Base-by-base conservation (phyloP, 2,797 vertebrate genomes). In the Tauraco hartlaubi region DNA sequence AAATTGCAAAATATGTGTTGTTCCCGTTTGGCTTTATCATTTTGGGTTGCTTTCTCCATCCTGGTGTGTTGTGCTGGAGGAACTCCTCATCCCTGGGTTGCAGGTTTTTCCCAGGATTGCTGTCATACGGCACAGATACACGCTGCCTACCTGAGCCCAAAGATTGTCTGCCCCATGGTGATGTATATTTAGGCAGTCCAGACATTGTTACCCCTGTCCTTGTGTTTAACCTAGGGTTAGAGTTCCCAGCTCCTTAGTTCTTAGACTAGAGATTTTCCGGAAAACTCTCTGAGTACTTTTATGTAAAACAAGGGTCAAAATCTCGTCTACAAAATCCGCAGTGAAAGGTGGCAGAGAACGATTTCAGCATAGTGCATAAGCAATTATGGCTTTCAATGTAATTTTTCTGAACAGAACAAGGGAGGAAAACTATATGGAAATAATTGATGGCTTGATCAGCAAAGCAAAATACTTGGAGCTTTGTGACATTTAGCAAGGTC, bases 401-500 rank as follows among this genome's bases (percentile, higher is more conserved):
- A 64, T 85, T 91, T 39, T 63, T 55, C 71, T 28, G 35, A 41
- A 8, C 1, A 4, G 39, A 49, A 28, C 46, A 19, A 62, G 25
- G 33, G 6, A 78, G 21, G 56, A 25, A n/a, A 73, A 76, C 64
- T 46, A 11, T 1, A 11, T 41, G 56, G 85, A 39, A 87, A 77
- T 88, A 78, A 72, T 0, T 11, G 67, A 64, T 69, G 77, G 61
- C 22, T 88, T 79, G 71, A 37, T 66, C 1, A 43, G 80, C 54
- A 83, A 85, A 87, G 33, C 7, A 61, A 80, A 91, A 76, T 51
- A 28, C 64, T 58, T 8, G 82, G 71, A 92, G 44, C 22, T 91
- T 85, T 73, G 21, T 92, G 90, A 83, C 80, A 69, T 92, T 96
- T 59, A 59, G 19, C 71, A 78, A 77, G 88, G 92, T 92, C 92